Evolutionary conservation across 1,140 invertebrate genomes (phyloP), one percentile per base, ranked within the genome.

Genomic region (Aporrectodea caliginosa): DNA sequence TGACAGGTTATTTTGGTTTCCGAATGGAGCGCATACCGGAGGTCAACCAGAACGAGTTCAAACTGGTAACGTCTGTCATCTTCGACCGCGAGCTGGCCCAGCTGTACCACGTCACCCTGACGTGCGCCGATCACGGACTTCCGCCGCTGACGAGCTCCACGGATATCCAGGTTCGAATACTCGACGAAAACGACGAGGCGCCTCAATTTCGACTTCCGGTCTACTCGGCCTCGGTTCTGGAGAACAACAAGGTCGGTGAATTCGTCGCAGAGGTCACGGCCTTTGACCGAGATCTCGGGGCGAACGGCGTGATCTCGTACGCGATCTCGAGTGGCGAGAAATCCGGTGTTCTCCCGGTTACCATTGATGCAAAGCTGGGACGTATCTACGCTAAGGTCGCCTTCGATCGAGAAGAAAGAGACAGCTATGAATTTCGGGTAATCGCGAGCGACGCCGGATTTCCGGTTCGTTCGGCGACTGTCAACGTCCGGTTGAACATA

Each of bases 181-280:
- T 73, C 2, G 80, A 81, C 58, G 72, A 68, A 30, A 81, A 81
- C 69, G 80, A 81, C 69, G 31, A 81, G 27, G 58, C 27, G 22
- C 80, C 80, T 12, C 35, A 32, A 16, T 81, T 81, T 33, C 12
- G 31, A 1, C 2, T 22, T 0, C 29, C 34, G 0, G 35, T 27
- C 1, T 81, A 81, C 69, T n/a, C 29, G 16, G 71, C 70, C 16
- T 32, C 58, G 16, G 73, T 91, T 0, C 92, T 94, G 77, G 96
- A 98, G 88, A 98, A 98, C 86, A 75, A 84, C 86, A 92, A 94
- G 0, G 90, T 92, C 1, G 95, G 95, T 0, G 92, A 93, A 0
- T 91, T 92, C 1, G 94, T 98, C 0, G 92, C 92, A 2, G 31
- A 74, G 75, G 70, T 72, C n/a, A 35, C 33, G n/a, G 75, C 75